A percentile compares a stretch with the other conserved stretches of the same genome.
phyloP scores from a whole-genome alignment of 53 echinoderm and acorn worm genomes.

The Glandiceps talaboti region DNA sequence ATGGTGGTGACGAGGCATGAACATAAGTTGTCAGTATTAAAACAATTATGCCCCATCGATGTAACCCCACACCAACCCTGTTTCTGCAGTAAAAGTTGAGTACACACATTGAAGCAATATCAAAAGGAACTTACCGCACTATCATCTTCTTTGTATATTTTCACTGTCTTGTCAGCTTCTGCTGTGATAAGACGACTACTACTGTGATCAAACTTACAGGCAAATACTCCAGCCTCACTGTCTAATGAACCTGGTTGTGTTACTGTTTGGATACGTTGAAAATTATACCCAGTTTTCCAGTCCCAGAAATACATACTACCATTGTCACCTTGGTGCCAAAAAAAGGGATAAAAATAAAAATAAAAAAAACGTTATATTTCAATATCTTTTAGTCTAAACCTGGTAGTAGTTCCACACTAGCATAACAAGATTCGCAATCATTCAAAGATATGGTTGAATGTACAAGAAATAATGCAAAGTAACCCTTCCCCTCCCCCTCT shows the following conservation, averaged over 20 bases:
- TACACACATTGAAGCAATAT: neutral
- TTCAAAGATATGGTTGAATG: neutral
- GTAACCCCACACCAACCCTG: too few relatives aligned
- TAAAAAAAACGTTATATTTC: neutral
- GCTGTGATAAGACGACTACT: conserved; percentile 87
- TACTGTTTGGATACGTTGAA: conserved; percentile 83
- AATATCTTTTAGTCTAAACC: neutral
- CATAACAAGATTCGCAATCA: neutral
- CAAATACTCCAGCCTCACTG: conserved; percentile 89
- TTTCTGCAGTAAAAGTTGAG: too few relatives aligned
- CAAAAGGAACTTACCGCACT: conserved; percentile 58
- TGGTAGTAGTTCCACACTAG: neutral
- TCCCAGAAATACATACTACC: conserved; percentile 98
- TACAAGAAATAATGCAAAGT: too few relatives aligned
- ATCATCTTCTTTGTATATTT: conserved; percentile 95
- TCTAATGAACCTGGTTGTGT: conserved; percentile 90
- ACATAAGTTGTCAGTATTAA: too few relatives aligned
- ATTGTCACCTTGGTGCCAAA: conserved; percentile 60
- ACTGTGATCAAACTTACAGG: conserved; percentile 81
- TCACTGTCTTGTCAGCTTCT: conserved; percentile 94
- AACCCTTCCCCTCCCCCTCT: too few relatives aligned
- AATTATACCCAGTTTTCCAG: conserved; percentile 90
- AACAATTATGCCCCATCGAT: too few relatives aligned
- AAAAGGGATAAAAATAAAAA: conserved; percentile 2
- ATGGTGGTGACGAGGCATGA: too few relatives aligned